A percentile compares a stretch with the other conserved stretches of the same genome.
Conservation (phyloP, 2,113 vertebrate genomes). For the Equus przewalskii region DNA sequence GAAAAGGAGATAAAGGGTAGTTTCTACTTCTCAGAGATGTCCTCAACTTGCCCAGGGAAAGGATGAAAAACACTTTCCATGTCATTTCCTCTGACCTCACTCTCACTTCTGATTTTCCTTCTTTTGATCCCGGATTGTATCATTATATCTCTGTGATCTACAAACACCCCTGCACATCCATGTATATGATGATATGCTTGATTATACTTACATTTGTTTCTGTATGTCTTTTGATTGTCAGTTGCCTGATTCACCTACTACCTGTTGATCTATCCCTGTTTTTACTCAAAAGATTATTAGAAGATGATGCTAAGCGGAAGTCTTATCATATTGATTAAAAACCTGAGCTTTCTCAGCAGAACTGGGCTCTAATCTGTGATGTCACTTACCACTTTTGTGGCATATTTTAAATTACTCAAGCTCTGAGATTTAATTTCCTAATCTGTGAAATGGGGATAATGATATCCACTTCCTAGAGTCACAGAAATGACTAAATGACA, state of each 20-base stretch:
- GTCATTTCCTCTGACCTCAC: background rate
- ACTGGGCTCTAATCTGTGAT: background rate
- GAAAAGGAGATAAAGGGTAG: background rate
- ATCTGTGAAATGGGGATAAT: background rate
- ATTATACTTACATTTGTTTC: background rate
- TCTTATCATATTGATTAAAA: background rate
- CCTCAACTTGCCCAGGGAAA: background rate
- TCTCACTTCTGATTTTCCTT: background rate
- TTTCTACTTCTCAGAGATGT: background rate
- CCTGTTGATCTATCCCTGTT: background rate
- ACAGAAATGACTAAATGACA: background rate
- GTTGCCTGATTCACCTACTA: background rate
- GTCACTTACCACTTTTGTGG: background rate
- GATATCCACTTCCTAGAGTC: background rate
- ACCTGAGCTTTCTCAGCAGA: background rate
- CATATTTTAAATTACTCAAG: background rate
- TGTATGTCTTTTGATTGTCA: background rate
- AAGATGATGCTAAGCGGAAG: background rate
- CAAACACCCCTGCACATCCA: background rate
- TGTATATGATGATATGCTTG: background rate
- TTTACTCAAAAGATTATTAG: background rate
- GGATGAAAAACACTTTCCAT: background rate
- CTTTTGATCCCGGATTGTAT: background rate
- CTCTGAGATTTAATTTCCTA: background rate
- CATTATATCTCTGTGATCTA: background rate